Percentiles rank a stretch among this genome's conserved stretches.
phyloP scores from a whole-genome alignment of 2,797 vertebrate genomes.

The Phataginus tetradactyla region DNA sequence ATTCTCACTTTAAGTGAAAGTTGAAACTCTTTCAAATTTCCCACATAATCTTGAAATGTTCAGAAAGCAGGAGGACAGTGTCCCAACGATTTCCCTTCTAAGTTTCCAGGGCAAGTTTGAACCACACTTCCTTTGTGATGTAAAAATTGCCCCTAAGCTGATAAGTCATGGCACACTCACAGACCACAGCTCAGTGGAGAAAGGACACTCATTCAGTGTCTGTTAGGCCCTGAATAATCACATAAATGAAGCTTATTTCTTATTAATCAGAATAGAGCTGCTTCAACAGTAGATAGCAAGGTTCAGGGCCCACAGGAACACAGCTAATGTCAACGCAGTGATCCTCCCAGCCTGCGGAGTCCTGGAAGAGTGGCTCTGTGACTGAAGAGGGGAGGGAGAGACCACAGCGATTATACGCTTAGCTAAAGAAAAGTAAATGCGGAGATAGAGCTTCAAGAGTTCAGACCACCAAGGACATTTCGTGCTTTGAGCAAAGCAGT shows the following conservation, averaged over 20 bases:
- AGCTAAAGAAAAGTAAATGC: background rate
- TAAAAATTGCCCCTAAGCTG: background rate
- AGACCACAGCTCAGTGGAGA: background rate
- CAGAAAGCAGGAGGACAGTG: background rate
- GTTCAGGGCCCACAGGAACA: background rate
- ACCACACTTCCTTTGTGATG: background rate
- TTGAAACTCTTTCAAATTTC: constrained; percentile 13
- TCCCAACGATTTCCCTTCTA: background rate
- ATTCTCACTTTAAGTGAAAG: background rate
- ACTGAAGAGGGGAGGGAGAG: background rate
- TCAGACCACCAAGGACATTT: background rate
- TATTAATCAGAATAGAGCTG: background rate
- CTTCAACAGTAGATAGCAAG: background rate
- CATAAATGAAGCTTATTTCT: background rate
- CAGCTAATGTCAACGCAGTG: background rate
- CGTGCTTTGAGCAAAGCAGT: background rate
- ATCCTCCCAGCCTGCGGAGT: background rate
- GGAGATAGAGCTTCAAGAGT: background rate
- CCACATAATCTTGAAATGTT: background rate
- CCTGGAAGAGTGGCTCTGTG: background rate
- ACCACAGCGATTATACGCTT: background rate
- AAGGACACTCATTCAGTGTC: background rate
- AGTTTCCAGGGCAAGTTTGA: background rate
- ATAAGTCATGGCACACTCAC: background rate
- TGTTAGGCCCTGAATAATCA: background rate